These are phyloP conservation scores for Neotoma lepida DNA, from an alignment of 2,113 vertebrate species.

Conservation along the genomic window DNA sequence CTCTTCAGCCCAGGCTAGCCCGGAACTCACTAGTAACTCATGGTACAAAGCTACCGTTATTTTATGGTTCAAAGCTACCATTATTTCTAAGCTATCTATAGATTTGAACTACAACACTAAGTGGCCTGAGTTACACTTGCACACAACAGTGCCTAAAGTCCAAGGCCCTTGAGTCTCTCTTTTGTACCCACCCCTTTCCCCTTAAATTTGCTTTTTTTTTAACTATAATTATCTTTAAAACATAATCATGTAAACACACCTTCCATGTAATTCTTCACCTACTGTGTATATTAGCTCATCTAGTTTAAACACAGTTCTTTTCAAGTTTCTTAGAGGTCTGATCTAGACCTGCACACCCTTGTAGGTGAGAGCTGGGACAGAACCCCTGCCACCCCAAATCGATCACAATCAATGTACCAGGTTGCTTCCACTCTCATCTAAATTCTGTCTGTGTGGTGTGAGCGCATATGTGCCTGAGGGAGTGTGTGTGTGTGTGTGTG, in stretches of 20 bases:
- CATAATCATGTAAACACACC: slow-evolving; percentile 11
- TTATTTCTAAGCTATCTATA: slow-evolving; percentile 22
- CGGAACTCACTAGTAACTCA: not conserved
- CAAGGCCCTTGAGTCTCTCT: not conserved
- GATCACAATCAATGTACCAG: not conserved
- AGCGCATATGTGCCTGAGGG: not conserved
- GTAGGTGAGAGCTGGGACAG: not conserved
- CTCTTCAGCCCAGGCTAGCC: not conserved
- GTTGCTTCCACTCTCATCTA: slow-evolving; percentile 17
- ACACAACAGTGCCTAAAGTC: not conserved
- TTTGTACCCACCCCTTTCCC: not conserved
- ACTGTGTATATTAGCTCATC: slow-evolving; percentile 1
- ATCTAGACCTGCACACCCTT: not conserved
- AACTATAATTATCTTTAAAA: slow-evolving; percentile 49
- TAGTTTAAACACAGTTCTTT: slow-evolving; percentile 30
- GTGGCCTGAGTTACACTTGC: not conserved
- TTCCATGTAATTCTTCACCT: slow-evolving; percentile 29
- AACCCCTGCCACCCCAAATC: slow-evolving; percentile 14
- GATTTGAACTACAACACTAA: slow-evolving; percentile 18
- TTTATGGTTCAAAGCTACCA: slow-evolving; percentile 47
- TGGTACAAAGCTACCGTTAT: slow-evolving; percentile 34
- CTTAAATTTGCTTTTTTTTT: not conserved
- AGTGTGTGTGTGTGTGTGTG: too few species aligned
- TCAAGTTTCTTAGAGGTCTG: slow-evolving; percentile 38
- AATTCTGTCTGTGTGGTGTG: not conserved